These are phyloP conservation scores for Trichopria drosophilae DNA, from an alignment of 2,888 invertebrate genomes.

Conservation along the genomic window DNA sequence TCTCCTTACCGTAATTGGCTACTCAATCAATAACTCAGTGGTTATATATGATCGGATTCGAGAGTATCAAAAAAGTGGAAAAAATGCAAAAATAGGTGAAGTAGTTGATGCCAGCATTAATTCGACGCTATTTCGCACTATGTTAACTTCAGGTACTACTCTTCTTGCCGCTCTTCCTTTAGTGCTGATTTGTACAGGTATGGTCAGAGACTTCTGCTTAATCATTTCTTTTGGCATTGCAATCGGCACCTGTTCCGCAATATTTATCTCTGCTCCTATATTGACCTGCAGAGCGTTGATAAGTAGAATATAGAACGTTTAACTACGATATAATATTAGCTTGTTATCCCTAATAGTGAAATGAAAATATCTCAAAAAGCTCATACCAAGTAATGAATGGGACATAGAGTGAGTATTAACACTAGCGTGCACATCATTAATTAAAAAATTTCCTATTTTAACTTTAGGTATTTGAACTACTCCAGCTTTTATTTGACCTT, in stretches of 20 bases:
- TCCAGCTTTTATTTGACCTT: slow-evolving; percentile 18
- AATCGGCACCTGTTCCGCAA: slow-evolving; percentile 12
- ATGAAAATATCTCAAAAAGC: slow-evolving; percentile 15
- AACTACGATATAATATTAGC: slow-evolving; percentile 10
- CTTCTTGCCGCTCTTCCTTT: slow-evolving; percentile 13
- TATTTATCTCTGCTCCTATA: slow-evolving; percentile 19
- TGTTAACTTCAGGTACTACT: slow-evolving; percentile 13
- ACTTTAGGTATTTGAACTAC: slow-evolving; percentile 13
- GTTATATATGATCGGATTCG: slow-evolving; percentile 17
- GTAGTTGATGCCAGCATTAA: slow-evolving; percentile 11
- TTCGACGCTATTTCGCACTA: slow-evolving; percentile 12
- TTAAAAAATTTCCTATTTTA: slow-evolving; percentile 14
- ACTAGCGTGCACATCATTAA: slow-evolving; percentile 10
- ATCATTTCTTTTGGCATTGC: slow-evolving; percentile 14
- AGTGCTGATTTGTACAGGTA: slow-evolving; percentile 6
- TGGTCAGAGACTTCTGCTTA: slow-evolving; percentile 9
- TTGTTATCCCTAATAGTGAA: slow-evolving; percentile 12
- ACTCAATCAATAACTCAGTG: slow-evolving; percentile 16
- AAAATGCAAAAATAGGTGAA: slow-evolving; percentile 10
- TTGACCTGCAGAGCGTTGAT: slow-evolving; percentile 9
- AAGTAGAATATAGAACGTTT: slow-evolving; percentile 11
- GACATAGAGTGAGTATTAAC: slow-evolving; percentile 15
- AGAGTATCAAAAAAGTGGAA: slow-evolving; percentile 7
- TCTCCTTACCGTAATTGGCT: slow-evolving; percentile 15
- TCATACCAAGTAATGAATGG: slow-evolving; percentile 13